A percentile compares a stretch with the other conserved stretches of the same genome.
phyloP scores from a whole-genome alignment of 2,797 vertebrate genomes.

The Pangasius macronema region DNA sequence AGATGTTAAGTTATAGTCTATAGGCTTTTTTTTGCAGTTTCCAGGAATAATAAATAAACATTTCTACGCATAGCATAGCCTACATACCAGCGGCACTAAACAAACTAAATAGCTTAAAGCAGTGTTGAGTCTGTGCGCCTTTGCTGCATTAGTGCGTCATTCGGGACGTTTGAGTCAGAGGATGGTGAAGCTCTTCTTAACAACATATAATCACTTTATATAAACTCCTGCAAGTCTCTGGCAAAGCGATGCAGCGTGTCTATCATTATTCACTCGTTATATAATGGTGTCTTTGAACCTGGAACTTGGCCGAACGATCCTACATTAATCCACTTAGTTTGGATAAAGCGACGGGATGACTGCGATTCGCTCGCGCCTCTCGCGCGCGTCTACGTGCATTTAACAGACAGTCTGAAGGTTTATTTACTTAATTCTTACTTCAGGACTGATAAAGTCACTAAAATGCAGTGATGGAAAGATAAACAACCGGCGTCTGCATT shows the following conservation, averaged over 20 bases:
- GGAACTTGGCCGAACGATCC: not conserved
- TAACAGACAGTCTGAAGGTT: slow-evolving; percentile 25
- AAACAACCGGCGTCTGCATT: slow-evolving; percentile 17
- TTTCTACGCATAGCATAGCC: not conserved
- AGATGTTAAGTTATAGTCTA: not conserved
- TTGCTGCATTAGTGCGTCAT: slow-evolving; percentile 53
- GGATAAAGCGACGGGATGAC: slow-evolving; percentile 36
- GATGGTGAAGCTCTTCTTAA: slow-evolving; percentile 23
- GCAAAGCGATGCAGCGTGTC: not conserved
- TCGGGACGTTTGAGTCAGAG: slow-evolving; percentile 24
- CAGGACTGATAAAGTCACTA: not conserved
- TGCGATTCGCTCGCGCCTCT: not conserved
- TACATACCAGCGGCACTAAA: not conserved
- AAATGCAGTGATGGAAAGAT: slow-evolving; percentile 39
- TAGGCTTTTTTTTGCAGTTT: not conserved
- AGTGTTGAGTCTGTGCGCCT: slow-evolving; percentile 14
- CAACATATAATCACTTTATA: slow-evolving; percentile 15
- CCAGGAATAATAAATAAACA: not conserved
- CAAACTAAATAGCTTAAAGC: slow-evolving; percentile 18
- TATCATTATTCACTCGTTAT: not conserved
- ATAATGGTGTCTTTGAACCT: not conserved
- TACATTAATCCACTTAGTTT: slow-evolving; percentile 50
- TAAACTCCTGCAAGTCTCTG: slow-evolving; percentile 24
- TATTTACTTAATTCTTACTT: slow-evolving; percentile 12
- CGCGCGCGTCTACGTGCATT: slow-evolving; percentile 25